Evolutionary conservation across 2,797 vertebrate genomes (phyloP).

Genomic region (Enteromius radiatus): DNA sequence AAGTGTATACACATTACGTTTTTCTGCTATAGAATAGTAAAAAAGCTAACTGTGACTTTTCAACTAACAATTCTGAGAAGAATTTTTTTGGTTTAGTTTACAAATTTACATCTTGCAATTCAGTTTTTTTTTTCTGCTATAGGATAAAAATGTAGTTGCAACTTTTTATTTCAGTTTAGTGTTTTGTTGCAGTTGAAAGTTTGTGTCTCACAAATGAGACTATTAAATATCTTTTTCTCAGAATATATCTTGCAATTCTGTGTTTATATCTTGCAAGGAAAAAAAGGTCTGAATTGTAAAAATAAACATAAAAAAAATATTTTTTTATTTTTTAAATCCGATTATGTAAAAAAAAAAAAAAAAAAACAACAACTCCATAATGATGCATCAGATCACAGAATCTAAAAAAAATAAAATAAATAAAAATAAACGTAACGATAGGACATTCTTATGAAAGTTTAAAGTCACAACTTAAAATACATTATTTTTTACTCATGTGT

Average conservation of each 20-base stretch:
- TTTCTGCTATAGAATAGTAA: neutral
- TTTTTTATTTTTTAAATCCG: neutral
- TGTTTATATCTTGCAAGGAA: neutral
- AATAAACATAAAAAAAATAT: neutral
- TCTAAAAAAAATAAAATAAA: neutral
- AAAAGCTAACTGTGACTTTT: neutral
- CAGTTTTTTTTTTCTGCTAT: neutral
- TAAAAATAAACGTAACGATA: neutral
- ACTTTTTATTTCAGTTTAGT: neutral
- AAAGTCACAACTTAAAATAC: conserved; percentile 85
- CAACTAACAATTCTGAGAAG: neutral
- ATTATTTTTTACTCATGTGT: conserved; percentile 93
- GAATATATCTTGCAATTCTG: neutral
- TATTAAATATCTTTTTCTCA: neutral
- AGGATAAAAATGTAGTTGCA: neutral
- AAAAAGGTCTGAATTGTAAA: neutral
- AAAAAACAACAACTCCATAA: neutral
- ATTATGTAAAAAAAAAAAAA: neutral
- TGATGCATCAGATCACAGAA: neutral
- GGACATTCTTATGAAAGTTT: conserved; percentile 86
- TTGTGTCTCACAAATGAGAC: neutral
- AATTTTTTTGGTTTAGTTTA: too few relatives aligned
- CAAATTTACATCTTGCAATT: neutral
- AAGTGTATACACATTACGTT: neutral
- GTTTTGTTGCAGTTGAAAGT: neutral